These are phyloP conservation scores for Latrodectus geometricus DNA, from an alignment of 1,140 invertebrate genomes.

Conservation along the genomic window DNA sequence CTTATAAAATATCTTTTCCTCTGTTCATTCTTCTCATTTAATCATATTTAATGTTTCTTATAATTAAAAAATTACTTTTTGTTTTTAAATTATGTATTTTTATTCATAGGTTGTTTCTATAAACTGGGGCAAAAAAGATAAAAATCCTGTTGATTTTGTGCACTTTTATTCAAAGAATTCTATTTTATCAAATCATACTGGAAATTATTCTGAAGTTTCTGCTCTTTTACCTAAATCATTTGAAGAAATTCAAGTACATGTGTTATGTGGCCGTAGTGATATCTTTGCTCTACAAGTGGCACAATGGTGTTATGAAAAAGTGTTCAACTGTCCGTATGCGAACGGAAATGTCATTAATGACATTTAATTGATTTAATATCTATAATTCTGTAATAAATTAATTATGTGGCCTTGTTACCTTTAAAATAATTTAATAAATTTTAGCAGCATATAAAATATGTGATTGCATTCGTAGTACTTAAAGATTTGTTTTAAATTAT, in stretches of 20 bases:
- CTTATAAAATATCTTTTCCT: too few relatives aligned
- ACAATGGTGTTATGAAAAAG: conserved; percentile 30
- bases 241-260: conserved; percentile 53
- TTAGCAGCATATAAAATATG: too few relatives aligned
- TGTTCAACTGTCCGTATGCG: not conserved
- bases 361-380: too few relatives aligned
- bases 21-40: too few relatives aligned
- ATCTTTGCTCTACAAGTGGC: conserved; percentile 12
- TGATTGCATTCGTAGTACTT: too few relatives aligned
- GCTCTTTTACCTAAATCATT: conserved; percentile 35
- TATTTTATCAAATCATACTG: not conserved
- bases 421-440: too few relatives aligned
- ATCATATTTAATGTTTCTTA: too few relatives aligned
- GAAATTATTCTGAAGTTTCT: conserved; percentile 3
- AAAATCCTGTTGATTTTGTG: conserved; percentile 54
- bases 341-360: not conserved
- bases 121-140: conserved; percentile 45
- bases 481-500: too few relatives aligned
- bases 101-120: conserved; percentile 23
- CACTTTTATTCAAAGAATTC: conserved; percentile 48
- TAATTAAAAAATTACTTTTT: too few relatives aligned
- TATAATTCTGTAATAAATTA: too few relatives aligned
- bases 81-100: not conserved
- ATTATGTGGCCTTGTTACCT: too few relatives aligned
- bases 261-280: conserved; percentile 37